Percentiles rank a stretch among this genome's conserved stretches.
Evolutionary conservation across 2,113 vertebrate species (phyloP).

Genomic region (Nothoprocta perdicaria): DNA sequence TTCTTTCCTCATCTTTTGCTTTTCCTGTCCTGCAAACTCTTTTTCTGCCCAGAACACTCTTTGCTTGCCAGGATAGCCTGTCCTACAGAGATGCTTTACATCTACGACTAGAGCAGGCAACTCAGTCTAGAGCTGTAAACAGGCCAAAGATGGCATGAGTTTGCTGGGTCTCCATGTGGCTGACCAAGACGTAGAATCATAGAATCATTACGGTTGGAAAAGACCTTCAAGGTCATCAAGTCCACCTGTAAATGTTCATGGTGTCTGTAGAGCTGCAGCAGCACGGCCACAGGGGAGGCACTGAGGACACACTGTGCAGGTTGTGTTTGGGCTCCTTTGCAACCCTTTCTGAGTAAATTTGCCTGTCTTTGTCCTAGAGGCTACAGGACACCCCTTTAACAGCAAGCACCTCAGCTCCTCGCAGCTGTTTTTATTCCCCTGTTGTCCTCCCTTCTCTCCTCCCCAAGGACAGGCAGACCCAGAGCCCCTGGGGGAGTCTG

Average conservation of each 20-base stretch:
- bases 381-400: not conserved
- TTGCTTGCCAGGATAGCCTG: fast-evolving
- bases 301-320: fast-evolving
- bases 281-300: not conserved
- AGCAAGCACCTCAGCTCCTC: not conserved
- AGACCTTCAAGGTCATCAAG: no score
- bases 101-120: not conserved
- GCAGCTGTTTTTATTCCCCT: no score
- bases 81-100: not conserved
- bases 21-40: not conserved
- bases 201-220: no score
- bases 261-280: fast-evolving
- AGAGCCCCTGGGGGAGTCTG: not conserved
- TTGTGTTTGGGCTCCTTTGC: not conserved
- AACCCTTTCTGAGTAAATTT: not conserved
- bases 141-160: not conserved
- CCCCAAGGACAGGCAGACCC: not conserved
- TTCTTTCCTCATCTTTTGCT: not conserved
- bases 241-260: not conserved
- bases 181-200: not conserved
- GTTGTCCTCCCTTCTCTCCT: not conserved
- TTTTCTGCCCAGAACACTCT: not conserved
- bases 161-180: not conserved
- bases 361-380: not conserved
- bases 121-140: not conserved